A percentile compares a stretch with the other conserved stretches of the same genome.
Evolutionary conservation across 2,888 invertebrate genomes (phyloP).

Genomic region (Nephrotoma guestfalica): DNA sequence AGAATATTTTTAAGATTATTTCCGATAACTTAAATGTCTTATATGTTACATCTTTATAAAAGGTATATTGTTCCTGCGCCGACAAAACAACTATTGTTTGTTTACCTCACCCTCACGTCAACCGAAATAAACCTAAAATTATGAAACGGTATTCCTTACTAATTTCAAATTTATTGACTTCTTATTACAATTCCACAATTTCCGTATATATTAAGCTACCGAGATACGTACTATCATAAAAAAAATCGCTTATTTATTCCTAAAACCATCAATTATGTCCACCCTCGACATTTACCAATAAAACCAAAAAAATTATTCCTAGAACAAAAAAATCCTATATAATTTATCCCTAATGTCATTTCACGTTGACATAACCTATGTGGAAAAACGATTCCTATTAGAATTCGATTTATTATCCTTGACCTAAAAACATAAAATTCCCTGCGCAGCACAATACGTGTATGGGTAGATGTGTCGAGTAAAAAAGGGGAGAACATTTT

Average conservation of each 20-base stretch:
- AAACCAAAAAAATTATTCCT: too few species aligned
- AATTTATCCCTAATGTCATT: background rate
- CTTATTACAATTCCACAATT: background rate
- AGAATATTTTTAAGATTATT: too few species aligned
- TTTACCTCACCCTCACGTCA: too few species aligned
- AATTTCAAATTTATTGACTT: background rate
- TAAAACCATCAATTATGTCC: background rate
- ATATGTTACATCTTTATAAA: too few species aligned
- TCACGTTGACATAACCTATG: background rate
- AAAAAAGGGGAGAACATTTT: background rate
- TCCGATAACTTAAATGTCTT: too few species aligned
- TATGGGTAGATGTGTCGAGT: background rate
- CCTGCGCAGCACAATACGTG: background rate
- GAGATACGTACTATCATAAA: background rate
- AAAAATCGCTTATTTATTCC: background rate
- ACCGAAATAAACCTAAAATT: background rate
- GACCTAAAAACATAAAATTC: background rate
- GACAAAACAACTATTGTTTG: too few species aligned
- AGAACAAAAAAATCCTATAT: background rate
- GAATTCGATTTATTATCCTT: background rate
- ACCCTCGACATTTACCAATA: background rate
- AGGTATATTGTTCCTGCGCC: too few species aligned
- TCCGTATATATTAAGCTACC: background rate
- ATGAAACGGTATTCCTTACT: background rate
- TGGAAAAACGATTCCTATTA: background rate